Percentiles rank a stretch among this genome's conserved stretches.
phyloP scores from a whole-genome alignment of 2,113 vertebrate species.

The Channa maculata region DNA sequence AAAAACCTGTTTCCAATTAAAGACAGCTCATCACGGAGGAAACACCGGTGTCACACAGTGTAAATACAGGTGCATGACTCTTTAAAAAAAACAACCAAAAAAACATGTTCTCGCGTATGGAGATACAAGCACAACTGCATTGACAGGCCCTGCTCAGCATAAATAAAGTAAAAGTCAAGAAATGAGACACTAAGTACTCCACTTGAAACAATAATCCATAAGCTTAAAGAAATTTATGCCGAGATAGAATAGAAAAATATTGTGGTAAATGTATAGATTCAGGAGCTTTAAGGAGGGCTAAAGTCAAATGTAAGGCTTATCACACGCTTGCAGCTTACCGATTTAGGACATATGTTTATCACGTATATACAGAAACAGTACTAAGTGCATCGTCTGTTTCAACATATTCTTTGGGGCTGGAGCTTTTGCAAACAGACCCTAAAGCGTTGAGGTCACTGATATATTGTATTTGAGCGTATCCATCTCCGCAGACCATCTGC shows the following conservation, averaged over 20 bases:
- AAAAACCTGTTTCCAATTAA: slow-evolving; percentile 23
- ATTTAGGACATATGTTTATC: slow-evolving; percentile 74
- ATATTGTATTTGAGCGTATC: slow-evolving; percentile 66
- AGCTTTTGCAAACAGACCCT: slow-evolving; percentile 49
- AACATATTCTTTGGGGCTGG: slow-evolving; percentile 26
- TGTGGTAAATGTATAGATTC: slow-evolving; percentile 62
- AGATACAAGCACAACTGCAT: neutral
- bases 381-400: slow-evolving; percentile 62
- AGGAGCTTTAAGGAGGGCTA: slow-evolving; percentile 56
- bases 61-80: neutral
- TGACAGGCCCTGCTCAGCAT: slow-evolving; percentile 9
- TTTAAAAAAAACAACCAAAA: no score
- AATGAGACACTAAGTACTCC: slow-evolving; percentile 17
- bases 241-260: slow-evolving; percentile 57
- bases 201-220: slow-evolving; percentile 59
- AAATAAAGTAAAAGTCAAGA: slow-evolving; percentile 8
- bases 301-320: slow-evolving; percentile 72
- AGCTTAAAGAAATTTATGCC: slow-evolving; percentile 42
- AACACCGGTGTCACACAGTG: neutral
- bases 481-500: slow-evolving; percentile 56
- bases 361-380: slow-evolving; percentile 58
- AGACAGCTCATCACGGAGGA: slow-evolving; percentile 1
- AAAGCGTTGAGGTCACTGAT: slow-evolving; percentile 53
- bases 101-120: neutral
- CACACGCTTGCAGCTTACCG: slow-evolving; percentile 61